Conservation (phyloP, 2,888 invertebrate genomes). For the Pammene aurita region DNA sequence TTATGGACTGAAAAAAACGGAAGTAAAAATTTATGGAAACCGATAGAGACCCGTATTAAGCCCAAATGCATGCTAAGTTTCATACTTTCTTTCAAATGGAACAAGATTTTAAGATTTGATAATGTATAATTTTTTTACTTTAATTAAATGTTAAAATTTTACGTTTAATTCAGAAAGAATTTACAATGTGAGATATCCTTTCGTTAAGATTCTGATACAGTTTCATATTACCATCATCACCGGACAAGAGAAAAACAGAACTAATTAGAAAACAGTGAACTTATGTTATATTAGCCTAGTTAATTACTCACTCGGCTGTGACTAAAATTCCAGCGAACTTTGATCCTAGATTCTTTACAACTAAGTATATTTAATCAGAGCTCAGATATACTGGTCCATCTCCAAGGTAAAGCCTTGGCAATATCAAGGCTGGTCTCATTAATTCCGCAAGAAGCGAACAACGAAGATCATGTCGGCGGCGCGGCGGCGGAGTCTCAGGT, state of each 20-base stretch:
- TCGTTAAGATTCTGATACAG: constrained; percentile 14
- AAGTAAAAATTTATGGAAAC: too few species aligned
- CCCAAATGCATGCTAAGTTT: too few species aligned
- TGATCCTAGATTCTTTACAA: background rate
- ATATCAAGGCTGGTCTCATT: background rate
- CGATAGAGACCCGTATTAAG: too few species aligned
- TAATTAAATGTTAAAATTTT: too few species aligned
- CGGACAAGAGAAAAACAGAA: background rate
- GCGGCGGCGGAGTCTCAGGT: background rate
- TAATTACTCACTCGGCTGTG: background rate
- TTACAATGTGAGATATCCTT: too few species aligned
- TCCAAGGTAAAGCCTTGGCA: background rate
- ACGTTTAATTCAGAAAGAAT: too few species aligned
- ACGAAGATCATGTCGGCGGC: constrained; percentile 15
- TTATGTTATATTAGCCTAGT: background rate
- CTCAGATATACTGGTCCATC: background rate
- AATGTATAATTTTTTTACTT: too few species aligned
- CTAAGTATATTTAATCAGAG: background rate
- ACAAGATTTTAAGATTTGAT: too few species aligned
- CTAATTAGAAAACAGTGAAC: background rate
- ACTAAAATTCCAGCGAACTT: background rate
- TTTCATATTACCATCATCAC: background rate
- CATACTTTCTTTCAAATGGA: too few species aligned
- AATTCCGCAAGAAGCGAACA: constrained; percentile 15
- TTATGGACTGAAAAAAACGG: too few species aligned